Evolutionary conservation across 2,797 vertebrate genomes (phyloP).

Genomic region (Fistularia commersonii): DNA sequence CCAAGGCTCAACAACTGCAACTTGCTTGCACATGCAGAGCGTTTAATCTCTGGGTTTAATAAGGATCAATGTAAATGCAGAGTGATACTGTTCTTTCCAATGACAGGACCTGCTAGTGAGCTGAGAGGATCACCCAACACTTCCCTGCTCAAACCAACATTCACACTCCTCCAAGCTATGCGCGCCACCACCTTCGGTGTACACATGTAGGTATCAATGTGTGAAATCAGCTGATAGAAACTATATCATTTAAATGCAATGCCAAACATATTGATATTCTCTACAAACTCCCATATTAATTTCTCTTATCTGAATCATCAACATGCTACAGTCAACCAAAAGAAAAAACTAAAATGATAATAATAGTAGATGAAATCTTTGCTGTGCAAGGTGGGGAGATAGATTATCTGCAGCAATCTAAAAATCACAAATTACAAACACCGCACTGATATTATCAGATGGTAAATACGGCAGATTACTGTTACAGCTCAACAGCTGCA

Average conservation of each 20-base stretch:
- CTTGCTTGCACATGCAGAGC: constrained; percentile 44
- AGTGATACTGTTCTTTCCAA: constrained; percentile 67
- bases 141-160: constrained; percentile 46
- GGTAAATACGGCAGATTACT: constrained; percentile 27
- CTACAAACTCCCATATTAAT: constrained; percentile 42
- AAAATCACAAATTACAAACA: constrained; percentile 30
- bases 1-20: constrained; percentile 33
- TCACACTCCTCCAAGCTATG: constrained; percentile 33
- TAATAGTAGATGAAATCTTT: constrained; percentile 56
- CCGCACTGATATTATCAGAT: constrained; percentile 33
- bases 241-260: constrained; percentile 47
- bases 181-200: not conserved
- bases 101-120: constrained; percentile 58
- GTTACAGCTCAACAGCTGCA: constrained; percentile 17
- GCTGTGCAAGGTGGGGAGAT: constrained; percentile 37
- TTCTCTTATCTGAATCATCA: constrained; percentile 37
- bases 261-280: constrained; percentile 48
- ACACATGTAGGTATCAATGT: not conserved
- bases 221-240: constrained; percentile 29
- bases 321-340: constrained; percentile 47
- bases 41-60: constrained; percentile 72
- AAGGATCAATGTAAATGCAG: constrained; percentile 78
- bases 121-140: constrained; percentile 64
- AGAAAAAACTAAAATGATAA: constrained; percentile 40
- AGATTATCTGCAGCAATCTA: constrained; percentile 31